These are phyloP conservation scores for Epirrhoe tristata DNA, from an alignment of 2,888 invertebrate genomes.

Conservation along the genomic window DNA sequence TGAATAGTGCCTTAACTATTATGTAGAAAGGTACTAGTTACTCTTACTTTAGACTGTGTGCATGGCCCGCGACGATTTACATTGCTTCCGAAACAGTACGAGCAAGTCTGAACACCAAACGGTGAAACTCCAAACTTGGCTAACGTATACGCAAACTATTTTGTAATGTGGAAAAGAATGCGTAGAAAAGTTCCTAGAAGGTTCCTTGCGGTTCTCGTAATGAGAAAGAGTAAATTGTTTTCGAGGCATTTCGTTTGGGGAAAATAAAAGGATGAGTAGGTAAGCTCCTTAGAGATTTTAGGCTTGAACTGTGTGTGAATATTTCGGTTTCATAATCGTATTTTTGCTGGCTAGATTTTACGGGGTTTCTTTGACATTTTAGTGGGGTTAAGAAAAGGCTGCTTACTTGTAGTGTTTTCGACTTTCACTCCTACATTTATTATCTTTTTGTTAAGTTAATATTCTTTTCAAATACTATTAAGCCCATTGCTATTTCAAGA, in stretches of 20 bases:
- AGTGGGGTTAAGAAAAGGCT: not conserved
- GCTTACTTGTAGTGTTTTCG: not conserved
- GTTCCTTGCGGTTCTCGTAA: conserved; percentile 46
- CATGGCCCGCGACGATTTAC: conserved; percentile 77
- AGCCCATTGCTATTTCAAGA: no score
- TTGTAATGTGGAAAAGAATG: conserved; percentile 59
- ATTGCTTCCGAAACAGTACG: conserved; percentile 79
- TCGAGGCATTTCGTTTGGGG: conserved; percentile 37
- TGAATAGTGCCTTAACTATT: no score
- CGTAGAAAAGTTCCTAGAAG: conserved; percentile 44
- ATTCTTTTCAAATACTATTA: not conserved
- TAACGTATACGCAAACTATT: conserved; percentile 57
- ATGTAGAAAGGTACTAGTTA: conserved; percentile 10
- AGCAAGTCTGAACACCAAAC: conserved; percentile 62
- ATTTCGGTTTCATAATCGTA: conserved; percentile 29
- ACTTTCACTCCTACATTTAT: not conserved
- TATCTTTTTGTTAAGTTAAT: not conserved
- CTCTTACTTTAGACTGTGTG: conserved; percentile 14
- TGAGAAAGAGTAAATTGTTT: conserved; percentile 48
- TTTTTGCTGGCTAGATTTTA: conserved; percentile 26
- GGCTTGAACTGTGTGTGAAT: conserved; percentile 35
- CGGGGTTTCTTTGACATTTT: conserved; percentile 1
- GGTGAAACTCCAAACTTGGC: conserved; percentile 55
- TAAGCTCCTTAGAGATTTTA: conserved; percentile 42
- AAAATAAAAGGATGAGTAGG: conserved; percentile 42